A percentile compares a stretch with the other conserved stretches of the same genome.
Conservation (phyloP, 2,888 invertebrate genomes). For the Temnothorax ravouxi region DNA sequence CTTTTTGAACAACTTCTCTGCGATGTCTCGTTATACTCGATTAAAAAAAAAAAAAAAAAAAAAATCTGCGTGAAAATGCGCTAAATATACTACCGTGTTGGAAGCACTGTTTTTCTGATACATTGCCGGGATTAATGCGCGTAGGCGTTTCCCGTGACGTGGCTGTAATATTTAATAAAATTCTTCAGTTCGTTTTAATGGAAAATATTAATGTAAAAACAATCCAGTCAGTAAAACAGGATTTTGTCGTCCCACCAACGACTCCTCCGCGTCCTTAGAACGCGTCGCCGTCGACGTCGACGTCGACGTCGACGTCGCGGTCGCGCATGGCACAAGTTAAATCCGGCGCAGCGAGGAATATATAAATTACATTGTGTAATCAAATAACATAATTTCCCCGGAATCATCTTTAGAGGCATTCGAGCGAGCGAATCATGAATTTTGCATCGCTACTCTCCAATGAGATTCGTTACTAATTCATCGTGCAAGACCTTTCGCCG, state of each 20-base stretch:
- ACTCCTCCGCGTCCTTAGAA: neutral
- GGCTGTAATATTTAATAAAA: slow-evolving; percentile 25
- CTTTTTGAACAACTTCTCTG: neutral
- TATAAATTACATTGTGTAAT: slow-evolving; percentile 24
- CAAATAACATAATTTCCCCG: slow-evolving; percentile 23
- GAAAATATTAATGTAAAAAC: slow-evolving; percentile 22
- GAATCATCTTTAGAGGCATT: slow-evolving; percentile 14
- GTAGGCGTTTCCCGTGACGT: slow-evolving; percentile 18
- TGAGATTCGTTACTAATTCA: slow-evolving; percentile 39
- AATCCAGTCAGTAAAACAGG: neutral
- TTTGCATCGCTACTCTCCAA: slow-evolving; percentile 6
- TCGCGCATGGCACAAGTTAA: neutral
- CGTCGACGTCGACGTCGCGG: too few species aligned
- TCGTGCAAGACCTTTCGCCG: slow-evolving; percentile 36
- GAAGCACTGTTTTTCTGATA: neutral
- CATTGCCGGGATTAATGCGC: neutral
- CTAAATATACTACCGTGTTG: neutral
- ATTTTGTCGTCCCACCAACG: slow-evolving; percentile 7
- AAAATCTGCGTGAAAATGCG: slow-evolving; percentile 26
- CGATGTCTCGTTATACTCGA: neutral
- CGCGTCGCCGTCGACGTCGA: neutral
- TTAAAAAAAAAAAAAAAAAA: neutral
- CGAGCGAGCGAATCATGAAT: slow-evolving; percentile 14
- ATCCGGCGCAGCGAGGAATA: neutral
- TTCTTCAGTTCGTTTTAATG: neutral